A percentile compares a stretch with the other conserved stretches of the same genome.
These are phyloP conservation scores for Zootoca vivipara DNA, from an alignment of 2,113 vertebrate species.

Conservation along the genomic window DNA sequence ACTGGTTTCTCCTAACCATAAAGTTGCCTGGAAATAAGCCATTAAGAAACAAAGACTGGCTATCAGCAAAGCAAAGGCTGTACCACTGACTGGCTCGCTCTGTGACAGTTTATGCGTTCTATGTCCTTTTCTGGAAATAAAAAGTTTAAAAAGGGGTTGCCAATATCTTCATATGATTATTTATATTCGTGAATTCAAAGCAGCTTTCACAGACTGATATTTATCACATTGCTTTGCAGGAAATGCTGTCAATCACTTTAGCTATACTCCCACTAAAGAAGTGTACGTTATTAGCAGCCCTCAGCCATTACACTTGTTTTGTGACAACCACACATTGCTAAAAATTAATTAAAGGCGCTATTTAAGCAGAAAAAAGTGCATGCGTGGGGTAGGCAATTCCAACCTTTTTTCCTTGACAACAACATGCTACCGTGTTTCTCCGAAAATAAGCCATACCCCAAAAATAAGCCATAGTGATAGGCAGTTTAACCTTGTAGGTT, in stretches of 20 bases:
- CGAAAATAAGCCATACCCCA: too few relatives aligned
- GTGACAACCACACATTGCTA: constrained; percentile 11
- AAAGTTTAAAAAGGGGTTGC: background rate
- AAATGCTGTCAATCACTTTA: background rate
- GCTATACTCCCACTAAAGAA: background rate
- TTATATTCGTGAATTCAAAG: background rate
- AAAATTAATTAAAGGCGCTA: constrained; percentile 71
- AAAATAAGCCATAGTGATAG: too few relatives aligned
- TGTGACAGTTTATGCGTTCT: too few relatives aligned
- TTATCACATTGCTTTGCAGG: background rate
- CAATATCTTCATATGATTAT: background rate
- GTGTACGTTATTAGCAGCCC: background rate
- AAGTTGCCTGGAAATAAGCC: too few relatives aligned
- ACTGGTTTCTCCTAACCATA: too few relatives aligned
- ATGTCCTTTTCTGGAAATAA: too few relatives aligned
- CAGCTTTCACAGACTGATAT: background rate
- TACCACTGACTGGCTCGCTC: too few relatives aligned
- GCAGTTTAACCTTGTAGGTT: too few relatives aligned
- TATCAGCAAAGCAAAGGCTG: too few relatives aligned
- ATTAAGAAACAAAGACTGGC: too few relatives aligned
- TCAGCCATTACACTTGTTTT: constrained; percentile 14
- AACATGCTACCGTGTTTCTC: too few relatives aligned
- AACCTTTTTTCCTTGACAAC: constrained; percentile 42
- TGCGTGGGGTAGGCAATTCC: constrained; percentile 61
- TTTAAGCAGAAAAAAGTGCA: constrained; percentile 65